Conservation (phyloP, 2,113 vertebrate species). For the Prunella himalayana region DNA sequence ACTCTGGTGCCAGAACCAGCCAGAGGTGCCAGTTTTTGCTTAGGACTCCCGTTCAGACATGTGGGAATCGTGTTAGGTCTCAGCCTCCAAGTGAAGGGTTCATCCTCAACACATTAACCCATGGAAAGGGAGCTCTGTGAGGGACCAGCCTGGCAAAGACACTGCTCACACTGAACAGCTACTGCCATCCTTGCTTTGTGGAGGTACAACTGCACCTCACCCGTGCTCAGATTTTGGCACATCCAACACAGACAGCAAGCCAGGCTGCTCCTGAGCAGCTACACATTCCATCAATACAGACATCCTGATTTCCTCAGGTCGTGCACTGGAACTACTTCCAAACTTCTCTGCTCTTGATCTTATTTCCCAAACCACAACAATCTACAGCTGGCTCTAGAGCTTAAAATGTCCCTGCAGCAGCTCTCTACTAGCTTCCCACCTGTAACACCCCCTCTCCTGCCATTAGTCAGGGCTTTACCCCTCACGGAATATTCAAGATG, state of each 20-base stretch:
- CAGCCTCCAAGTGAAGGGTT: neutral
- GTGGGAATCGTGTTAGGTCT: rapidly evolving
- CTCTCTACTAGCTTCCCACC: neutral
- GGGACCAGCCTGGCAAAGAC: neutral
- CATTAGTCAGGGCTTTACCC: neutral
- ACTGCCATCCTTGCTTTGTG: neutral
- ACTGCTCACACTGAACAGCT: neutral
- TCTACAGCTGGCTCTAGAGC: neutral
- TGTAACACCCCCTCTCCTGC: too few species aligned
- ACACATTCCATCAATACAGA: neutral
- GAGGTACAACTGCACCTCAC: neutral
- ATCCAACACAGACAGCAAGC: neutral
- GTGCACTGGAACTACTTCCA: neutral
- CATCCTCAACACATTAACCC: neutral
- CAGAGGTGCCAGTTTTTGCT: neutral
- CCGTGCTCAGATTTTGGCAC: rapidly evolving
- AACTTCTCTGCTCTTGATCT: neutral
- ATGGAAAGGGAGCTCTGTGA: neutral
- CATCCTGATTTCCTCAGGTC: rapidly evolving
- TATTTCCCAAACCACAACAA: neutral
- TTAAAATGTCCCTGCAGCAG: neutral
- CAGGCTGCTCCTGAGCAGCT: neutral
- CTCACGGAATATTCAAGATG: rapidly evolving
- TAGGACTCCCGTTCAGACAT: neutral
- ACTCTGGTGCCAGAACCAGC: neutral